Base-by-base conservation (phyloP, 1,140 invertebrate genomes). In the Drosophila yakuba region DNA sequence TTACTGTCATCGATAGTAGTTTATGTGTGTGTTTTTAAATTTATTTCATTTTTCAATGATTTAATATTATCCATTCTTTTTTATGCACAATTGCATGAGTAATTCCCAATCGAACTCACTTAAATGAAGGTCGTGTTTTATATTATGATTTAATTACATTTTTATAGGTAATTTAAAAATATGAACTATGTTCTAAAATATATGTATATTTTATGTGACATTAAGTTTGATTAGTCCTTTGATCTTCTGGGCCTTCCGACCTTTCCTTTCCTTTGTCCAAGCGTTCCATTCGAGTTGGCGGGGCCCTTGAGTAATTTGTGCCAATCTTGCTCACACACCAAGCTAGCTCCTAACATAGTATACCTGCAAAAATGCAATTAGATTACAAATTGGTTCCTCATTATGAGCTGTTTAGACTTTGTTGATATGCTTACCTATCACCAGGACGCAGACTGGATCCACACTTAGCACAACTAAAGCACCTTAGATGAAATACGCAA, bases 391-490 rank as follows among this genome's bases (percentile, higher is more conserved):
- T n/a, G 11, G 12, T 8, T 54, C 36, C 15, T 7, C 4, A 32
- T 32, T 48, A 11, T 52, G 55, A 44, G n/a, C 3, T 3, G 10
- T 1, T 4, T 25, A 25, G 25, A 4, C 2, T 39, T 10, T 43
- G 0, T 0, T 25, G 4, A 1, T 7, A 3, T 1, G 28, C 15
- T 35, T 93, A 96, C 95, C 97, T 96, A 94, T 98, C 97, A 76
- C 97, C 97, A 68, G 96, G 95, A 89, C 96, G 95, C 73, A 98
- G 95, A 93, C 96, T 96, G 77, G 95, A 94, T 74, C 96, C 95
- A 93, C 97, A 98, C 92, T 98, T 98, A 92, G 96, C 97, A 94
- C 97, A 98, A 73, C 95, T 95, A 94, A 98, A 98, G 93, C 97
- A 98, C 94, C 97, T 97, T 93, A 97, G 94, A 94, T 98, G 97